These are phyloP conservation scores for Ispidina lecontei DNA, from an alignment of 2,797 vertebrate genomes.

Conservation along the genomic window DNA sequence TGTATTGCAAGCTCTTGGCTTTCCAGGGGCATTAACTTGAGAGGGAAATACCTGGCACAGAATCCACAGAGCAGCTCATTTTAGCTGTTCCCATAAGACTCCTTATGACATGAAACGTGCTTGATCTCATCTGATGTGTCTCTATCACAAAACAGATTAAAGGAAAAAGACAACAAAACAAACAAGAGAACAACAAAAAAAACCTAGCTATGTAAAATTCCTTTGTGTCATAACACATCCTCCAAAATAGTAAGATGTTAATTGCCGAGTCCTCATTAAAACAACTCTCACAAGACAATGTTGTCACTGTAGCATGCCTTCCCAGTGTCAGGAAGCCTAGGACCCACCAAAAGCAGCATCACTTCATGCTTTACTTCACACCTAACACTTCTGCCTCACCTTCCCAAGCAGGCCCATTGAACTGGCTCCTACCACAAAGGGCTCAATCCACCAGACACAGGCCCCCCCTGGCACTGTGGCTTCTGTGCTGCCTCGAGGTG, in stretches of 20 bases:
- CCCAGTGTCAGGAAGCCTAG: not conserved
- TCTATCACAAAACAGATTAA: not conserved
- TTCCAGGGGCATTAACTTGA: constrained; percentile 4
- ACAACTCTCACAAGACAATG: not conserved
- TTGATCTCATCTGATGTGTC: not conserved
- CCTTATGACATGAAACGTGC: not conserved
- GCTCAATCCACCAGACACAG: not conserved
- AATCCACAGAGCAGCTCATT: not conserved
- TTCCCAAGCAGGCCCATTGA: not conserved
- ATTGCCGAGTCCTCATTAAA: not conserved
- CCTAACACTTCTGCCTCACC: not conserved
- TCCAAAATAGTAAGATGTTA: not conserved
- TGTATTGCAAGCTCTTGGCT: not conserved
- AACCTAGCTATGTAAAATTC: not conserved
- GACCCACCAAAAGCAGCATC: not conserved
- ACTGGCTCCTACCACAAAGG: not conserved
- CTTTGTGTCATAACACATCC: not conserved
- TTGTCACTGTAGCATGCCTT: not conserved
- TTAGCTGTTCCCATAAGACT: not conserved
- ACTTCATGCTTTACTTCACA: not conserved
- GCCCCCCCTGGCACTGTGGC: not conserved
- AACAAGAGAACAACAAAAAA: not conserved
- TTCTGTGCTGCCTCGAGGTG: not conserved
- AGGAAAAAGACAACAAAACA: not conserved
- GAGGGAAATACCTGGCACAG: not conserved